Evolutionary conservation across 2,113 vertebrate species (phyloP), one percentile per base, ranked within the genome.

Genomic region (Triplophysa tibetana): DNA sequence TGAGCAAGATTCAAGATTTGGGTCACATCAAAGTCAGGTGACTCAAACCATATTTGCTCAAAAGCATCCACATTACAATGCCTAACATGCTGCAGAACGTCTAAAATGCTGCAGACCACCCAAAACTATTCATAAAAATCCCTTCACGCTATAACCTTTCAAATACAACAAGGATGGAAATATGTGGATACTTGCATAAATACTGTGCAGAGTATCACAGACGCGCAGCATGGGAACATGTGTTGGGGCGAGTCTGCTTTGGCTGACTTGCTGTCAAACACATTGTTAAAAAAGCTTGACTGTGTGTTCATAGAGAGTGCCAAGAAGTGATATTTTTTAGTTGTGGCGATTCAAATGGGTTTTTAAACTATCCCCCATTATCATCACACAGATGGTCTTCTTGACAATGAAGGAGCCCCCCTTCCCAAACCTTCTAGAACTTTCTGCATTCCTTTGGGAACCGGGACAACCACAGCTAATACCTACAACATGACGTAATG

Each of bases 401-500:
- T 33, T 14, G 66, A 48, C 45, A 67, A 17, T 17, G 58, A 58
- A 29, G 17, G 17, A 8, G 3, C 14, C 23, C 48, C 58, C 43
- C 64, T 58, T n/a, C 33, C 50, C 72, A 38, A 38, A 38, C 61
- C 7, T 52, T 78, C 29, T 26, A 45, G 2, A 68, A 29, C 5
- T 19, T 58, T 38, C 45, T 64, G 19, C n/a, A 24, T 81, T 17
- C 26, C 13, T 67, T 54, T 63, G 52, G 41, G 52, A 65, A 69
- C 62, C 29, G 11, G 19, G 74, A 61, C 24, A 63, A 69, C 70
- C 17, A 17, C 26, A 54, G 79, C 24, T 56, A 41, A 82, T 79
- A 65, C 76, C 70, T 70, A 60, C 61, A 79, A 33, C 60, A 79
- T 84, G 76, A 84, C 38, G 70, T 75, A 84, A 82, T 70, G 79